Evolutionary conservation across 2,113 vertebrate species (phyloP), one percentile per base, ranked within the genome.

Genomic region (Eublepharis macularius): DNA sequence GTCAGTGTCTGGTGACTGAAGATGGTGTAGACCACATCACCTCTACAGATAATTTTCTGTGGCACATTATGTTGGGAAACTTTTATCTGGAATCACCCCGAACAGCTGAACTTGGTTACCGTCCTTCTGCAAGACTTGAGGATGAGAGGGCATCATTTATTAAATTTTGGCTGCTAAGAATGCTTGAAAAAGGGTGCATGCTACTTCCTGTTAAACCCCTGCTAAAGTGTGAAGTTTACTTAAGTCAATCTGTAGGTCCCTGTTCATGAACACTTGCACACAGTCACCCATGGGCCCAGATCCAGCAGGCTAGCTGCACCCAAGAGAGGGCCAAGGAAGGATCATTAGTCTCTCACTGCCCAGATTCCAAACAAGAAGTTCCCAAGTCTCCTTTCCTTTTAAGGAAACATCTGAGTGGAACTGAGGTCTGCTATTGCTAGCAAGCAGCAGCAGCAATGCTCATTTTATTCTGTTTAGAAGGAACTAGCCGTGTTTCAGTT

Each of bases 361-460:
- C 45, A 1, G 92, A 94, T 91, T 95, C 92, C 93, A 93, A 92
- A 81, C 91, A 90, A 93, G 91, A 94, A 88, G 82, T 92, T 94
- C 90, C 89, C 86, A 78, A 80, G 63, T 92, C 93, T 94, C 92
- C 94, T 91, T 93, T 95, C 96, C 96, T 96, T 96, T 96, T 97
- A 97, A 97, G 96, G 96, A 86, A 95, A 93, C 92, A 41, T 95
- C 90, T 93, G 91, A 87, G 94, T 89, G 90, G 79, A 76, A 89
- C 90, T 68, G 86, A 69, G 91, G 83, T 87, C 91, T 92, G 36
- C 83, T 43, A 85, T 92, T 34, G 88, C 90, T 92, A 90, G 88
- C 90, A 60, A 90, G 92, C 65, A 10, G 83, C 32, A 83, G 88
- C 93, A 29, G 9, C 57, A 88, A 81, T 78, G 75, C 91, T 95